Base-by-base conservation (phyloP, 2,113 vertebrate species). In the Marcusenius ussheri region DNA sequence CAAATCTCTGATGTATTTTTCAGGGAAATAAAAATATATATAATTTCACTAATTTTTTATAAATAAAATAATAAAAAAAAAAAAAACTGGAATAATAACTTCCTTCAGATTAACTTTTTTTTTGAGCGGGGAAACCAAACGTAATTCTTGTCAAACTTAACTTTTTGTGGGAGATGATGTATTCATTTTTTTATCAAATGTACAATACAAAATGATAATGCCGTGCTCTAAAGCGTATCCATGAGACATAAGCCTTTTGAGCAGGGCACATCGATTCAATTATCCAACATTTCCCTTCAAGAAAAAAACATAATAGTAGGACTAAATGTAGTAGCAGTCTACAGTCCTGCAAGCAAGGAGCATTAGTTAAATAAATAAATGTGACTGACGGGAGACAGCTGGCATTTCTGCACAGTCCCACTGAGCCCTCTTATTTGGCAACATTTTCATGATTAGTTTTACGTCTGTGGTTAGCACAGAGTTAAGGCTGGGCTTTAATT, bases 401-500 rank as follows among this genome's bases (percentile, higher is more conserved):
- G 93, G 93, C 94, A 96, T 95, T 95, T 94, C 93, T 93, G 95
- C 95, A 94, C 91, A 89, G 91, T 94, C 94, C 95, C 95, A 93
- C 94, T 92, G 95, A 95, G 91, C 93, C 92, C 51, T 91, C 95
- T 93, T 94, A 96, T 96, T 95, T 96, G 94, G 94, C 95, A 95
- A 95, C 95, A 94, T 92, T 94, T 93, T 93, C 90, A 93, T 88
- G 94, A 95, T 94, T 96, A 94, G 96, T 95, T 96, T 96, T 95
- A 96, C 95, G 95, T 96, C 95, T 95, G 94, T 89, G 96, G 96
- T 95, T 96, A 91, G 88, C 94, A 94, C 92, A 90, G 95, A 96
- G 96, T 97, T 97, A 96, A 97, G 97, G 95, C 93, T 95, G 95
- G 92, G 96, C 96, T 95, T 97, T 97, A 97, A 98, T 97, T 95